Conservation (phyloP, 2,888 invertebrate species). For the Amphipyra tragopoginis region DNA sequence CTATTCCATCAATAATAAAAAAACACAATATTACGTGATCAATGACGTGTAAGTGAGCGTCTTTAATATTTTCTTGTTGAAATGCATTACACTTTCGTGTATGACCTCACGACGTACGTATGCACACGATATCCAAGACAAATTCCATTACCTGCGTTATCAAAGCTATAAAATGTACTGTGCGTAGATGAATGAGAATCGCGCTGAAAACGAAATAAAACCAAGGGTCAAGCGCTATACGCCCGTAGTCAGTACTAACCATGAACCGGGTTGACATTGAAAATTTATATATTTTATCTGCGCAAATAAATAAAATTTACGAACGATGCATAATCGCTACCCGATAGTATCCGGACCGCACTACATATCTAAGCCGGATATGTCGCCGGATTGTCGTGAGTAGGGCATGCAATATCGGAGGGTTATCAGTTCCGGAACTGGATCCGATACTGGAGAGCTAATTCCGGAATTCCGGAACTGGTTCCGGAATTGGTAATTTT, state of each 20-base stretch:
- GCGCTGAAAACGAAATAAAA: constrained; percentile 73
- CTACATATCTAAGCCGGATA: constrained; percentile 66
- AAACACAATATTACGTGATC: constrained; percentile 24
- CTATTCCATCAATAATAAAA: constrained; percentile 4
- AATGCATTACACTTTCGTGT: constrained; percentile 40
- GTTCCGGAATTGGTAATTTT: too few species aligned
- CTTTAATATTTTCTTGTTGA: constrained; percentile 24
- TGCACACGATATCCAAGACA: constrained; percentile 37
- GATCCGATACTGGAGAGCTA: too few species aligned
- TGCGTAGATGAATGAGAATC: constrained; percentile 69
- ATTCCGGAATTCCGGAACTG: too few species aligned
- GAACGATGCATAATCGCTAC: constrained; percentile 64
- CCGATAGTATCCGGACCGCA: constrained; percentile 69
- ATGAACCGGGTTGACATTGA: constrained; percentile 71
- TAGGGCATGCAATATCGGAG: too few species aligned
- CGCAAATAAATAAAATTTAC: constrained; percentile 32
- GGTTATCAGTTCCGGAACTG: too few species aligned
- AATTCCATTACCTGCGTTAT: constrained; percentile 59
- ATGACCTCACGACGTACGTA: constrained; percentile 34
- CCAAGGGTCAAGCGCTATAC: constrained; percentile 57
- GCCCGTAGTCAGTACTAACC: constrained; percentile 65
- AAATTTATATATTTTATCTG: constrained; percentile 42
- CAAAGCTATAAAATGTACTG: constrained; percentile 66
- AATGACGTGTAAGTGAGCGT: constrained; percentile 42
- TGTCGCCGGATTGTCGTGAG: constrained; percentile 68